Percentiles rank a stretch among this genome's conserved stretches.
Evolutionary conservation across 1,140 invertebrate species (phyloP).

Genomic region (Dendrolimus punctatus): DNA sequence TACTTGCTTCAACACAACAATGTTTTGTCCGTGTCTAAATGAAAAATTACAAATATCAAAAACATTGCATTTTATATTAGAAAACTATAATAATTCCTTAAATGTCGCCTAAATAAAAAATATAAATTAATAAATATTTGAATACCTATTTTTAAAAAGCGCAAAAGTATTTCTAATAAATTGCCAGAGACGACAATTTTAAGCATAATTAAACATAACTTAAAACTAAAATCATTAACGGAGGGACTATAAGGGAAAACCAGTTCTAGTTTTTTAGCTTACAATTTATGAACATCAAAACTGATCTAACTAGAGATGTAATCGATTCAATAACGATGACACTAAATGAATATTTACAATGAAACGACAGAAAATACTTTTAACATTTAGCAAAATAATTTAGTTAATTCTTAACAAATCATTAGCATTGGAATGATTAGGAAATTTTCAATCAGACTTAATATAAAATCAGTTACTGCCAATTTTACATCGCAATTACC

Average conservation of each 20-base stretch:
- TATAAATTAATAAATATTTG: too few species aligned
- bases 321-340: conserved; percentile 16
- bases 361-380: conserved; percentile 25
- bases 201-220: conserved; percentile 7
- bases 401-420: conserved; percentile 23
- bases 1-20: too few species aligned
- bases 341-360: conserved; percentile 55
- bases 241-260: conserved; percentile 23
- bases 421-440: neutral
- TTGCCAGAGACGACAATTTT: conserved; percentile 1
- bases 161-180: too few species aligned
- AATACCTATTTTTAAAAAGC: too few species aligned
- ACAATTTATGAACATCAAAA: conserved; percentile 31
- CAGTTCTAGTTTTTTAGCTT: too few species aligned
- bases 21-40: too few species aligned
- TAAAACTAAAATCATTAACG: conserved; percentile 25
- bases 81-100: too few species aligned
- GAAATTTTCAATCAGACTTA: conserved; percentile 19
- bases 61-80: too few species aligned
- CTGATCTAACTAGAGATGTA: conserved; percentile 38
- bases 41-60: too few species aligned
- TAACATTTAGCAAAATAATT: conserved; percentile 67
- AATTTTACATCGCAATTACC: too few species aligned
- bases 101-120: too few species aligned
- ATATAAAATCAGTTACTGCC: neutral